Evolutionary conservation across 2,888 invertebrate genomes (phyloP), one percentile per base, ranked within the genome.

Genomic region (Ditylenchus weischeri): DNA sequence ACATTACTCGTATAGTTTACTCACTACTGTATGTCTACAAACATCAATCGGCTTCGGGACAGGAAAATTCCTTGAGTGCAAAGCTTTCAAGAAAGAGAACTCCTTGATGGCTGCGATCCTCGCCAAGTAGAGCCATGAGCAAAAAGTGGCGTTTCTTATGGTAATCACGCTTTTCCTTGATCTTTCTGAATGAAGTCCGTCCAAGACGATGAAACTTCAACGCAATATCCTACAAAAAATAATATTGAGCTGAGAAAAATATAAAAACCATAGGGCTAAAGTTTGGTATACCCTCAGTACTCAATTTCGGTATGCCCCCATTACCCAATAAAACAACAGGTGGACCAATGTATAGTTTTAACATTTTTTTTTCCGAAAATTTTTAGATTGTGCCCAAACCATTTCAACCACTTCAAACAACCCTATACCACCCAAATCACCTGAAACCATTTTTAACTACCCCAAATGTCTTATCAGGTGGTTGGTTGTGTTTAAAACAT

Each of bases 161-260:
- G 84, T 99, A 98, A 85, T 99, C 98, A 8, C 98, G 87, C 84
- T 98, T 98, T 79, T 90, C 90, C 83, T 93, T 93, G 21, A 98
- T 87, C 81, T 93, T 95, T 10, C 96, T 88, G 83, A 98, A 98
- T 76, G 95, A 99, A 0, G 91, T 93, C 70, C 96, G 88, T 0
- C 98, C 98, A 57, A 99, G 86, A 82, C 92, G 89, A 84, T 77
- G 84, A 78, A 83, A 78, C 84, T 98, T 98, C 66, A 98, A 87
- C 80, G 93, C 94, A 38, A 92, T 85, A 38, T 90, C 89, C 69
- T 89, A 88, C 0, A 88, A 89, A 71, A 66, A 13, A 35, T 50
- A 4, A 18, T 50, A 6, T 50, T 19, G 21, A 6, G 21, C 50
- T 50, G 5, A 50, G 18, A 50, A 50, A 50, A 50, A 19, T n/a